These are phyloP conservation scores for Yponomeuta sedellus DNA, from an alignment of 2,888 invertebrate genomes.

Conservation along the genomic window DNA sequence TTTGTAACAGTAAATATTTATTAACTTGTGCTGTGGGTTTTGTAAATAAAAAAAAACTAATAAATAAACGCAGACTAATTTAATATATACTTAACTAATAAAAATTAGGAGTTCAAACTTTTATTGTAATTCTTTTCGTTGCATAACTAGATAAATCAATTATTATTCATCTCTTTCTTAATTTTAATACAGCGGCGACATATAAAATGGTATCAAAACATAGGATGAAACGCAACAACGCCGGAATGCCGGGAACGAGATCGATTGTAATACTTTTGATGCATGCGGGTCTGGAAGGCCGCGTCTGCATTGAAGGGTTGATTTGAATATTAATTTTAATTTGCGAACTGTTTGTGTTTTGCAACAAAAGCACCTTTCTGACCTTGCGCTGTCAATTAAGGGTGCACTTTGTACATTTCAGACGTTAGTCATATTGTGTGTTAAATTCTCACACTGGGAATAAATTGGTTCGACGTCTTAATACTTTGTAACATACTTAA, in stretches of 20 bases:
- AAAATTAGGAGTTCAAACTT: too few relatives aligned
- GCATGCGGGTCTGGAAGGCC: conserved; percentile 8
- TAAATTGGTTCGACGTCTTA: background rate
- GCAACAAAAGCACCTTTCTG: conserved; percentile 1
- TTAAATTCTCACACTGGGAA: background rate
- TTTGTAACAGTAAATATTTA: too few relatives aligned
- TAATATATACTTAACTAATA: too few relatives aligned
- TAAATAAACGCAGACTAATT: too few relatives aligned
- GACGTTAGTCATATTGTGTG: too few relatives aligned
- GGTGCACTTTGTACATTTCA: background rate
- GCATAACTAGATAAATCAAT: too few relatives aligned
- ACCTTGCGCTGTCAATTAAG: conserved; percentile 6
- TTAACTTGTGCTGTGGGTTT: too few relatives aligned
- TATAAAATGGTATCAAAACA: background rate
- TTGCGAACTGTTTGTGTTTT: conserved; percentile 13
- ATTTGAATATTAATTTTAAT: conserved; percentile 31
- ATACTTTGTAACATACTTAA: too few relatives aligned
- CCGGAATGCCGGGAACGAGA: conserved; percentile 3
- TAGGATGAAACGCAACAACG: background rate
- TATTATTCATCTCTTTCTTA: too few relatives aligned
- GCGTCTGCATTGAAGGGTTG: conserved; percentile 33
- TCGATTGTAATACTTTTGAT: conserved; percentile 13
- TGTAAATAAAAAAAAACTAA: too few relatives aligned
- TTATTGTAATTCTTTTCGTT: too few relatives aligned
- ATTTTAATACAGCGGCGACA: too few relatives aligned